Conservation (phyloP, 1,140 invertebrate genomes). For the Drosophila mauritiana region DNA sequence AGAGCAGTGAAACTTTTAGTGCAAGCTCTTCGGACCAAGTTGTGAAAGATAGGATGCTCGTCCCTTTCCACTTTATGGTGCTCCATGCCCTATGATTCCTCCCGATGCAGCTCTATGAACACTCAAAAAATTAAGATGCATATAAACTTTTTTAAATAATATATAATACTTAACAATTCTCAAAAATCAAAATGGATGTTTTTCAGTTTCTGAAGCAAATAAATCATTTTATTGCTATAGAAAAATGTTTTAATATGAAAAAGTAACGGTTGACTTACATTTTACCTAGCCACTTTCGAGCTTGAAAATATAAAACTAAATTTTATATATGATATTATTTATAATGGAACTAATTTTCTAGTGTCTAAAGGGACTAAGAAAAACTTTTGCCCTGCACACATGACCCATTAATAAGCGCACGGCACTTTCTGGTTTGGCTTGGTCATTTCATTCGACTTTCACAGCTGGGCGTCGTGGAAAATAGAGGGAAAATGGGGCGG, state of each 20-base stretch:
- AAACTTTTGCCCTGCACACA: slow-evolving; percentile 63
- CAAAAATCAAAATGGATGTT: too few species aligned
- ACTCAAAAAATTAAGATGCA: neutral
- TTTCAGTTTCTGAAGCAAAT: too few species aligned
- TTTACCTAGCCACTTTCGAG: too few species aligned
- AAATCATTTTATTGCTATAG: too few species aligned
- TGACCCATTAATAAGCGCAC: slow-evolving; percentile 77
- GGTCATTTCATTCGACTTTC: slow-evolving; percentile 54
- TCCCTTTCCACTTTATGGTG: neutral
- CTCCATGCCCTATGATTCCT: neutral
- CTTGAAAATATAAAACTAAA: too few species aligned
- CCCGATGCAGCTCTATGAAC: neutral
- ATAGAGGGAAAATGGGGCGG: neutral
- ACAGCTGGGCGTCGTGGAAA: slow-evolving; percentile 19
- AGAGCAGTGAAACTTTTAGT: slow-evolving; percentile 47
- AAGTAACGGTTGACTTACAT: too few species aligned
- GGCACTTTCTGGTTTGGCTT: slow-evolving; percentile 46
- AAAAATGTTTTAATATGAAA: too few species aligned
- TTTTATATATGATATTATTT: too few species aligned
- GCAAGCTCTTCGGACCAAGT: slow-evolving; percentile 31
- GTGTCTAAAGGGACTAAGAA: slow-evolving; percentile 15
- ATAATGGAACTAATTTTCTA: neutral
- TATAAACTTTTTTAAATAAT: neutral
- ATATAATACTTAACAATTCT: too few species aligned
- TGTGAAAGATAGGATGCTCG: slow-evolving; percentile 28